Conservation (phyloP, 1,140 invertebrate genomes). For the Sarcophaga peregrina region DNA sequence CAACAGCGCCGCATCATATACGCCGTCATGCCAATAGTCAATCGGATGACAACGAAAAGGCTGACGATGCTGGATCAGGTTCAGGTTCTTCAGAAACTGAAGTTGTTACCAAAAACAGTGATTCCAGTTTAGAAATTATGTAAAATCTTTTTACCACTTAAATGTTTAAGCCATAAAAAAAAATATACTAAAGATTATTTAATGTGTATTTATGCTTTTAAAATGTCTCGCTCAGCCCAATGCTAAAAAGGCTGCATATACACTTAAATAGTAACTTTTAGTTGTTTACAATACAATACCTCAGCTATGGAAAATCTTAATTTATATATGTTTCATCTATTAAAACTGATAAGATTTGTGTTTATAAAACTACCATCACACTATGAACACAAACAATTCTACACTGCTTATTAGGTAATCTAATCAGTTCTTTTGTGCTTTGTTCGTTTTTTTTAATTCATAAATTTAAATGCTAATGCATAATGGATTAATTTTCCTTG, state of each 20-base stretch:
- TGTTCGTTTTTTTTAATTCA: too few relatives aligned
- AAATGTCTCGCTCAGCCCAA: background rate
- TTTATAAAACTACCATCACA: background rate
- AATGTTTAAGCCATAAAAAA: background rate
- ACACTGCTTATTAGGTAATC: background rate
- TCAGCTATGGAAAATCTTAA: background rate
- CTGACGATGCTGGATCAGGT: conserved; percentile 68
- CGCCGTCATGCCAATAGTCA: conserved; percentile 54
- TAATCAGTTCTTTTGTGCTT: background rate
- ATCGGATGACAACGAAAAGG: conserved; percentile 64
- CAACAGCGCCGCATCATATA: conserved; percentile 59
- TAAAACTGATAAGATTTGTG: conserved; percentile 17
- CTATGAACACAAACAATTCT: background rate
- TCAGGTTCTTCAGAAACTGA: conserved; percentile 75
- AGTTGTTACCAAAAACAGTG: conserved; percentile 75
- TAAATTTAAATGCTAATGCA: too few relatives aligned
- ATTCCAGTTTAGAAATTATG: conserved; percentile 78
- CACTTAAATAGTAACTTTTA: background rate
- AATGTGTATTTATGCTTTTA: background rate
- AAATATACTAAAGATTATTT: background rate
- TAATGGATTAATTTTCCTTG: too few relatives aligned
- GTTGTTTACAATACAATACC: background rate
- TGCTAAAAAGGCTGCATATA: background rate
- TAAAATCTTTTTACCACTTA: conserved; percentile 52
- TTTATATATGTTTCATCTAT: background rate